Evolutionary conservation across 1,140 invertebrate species (phyloP).

Genomic region (Aphis craccivora): DNA sequence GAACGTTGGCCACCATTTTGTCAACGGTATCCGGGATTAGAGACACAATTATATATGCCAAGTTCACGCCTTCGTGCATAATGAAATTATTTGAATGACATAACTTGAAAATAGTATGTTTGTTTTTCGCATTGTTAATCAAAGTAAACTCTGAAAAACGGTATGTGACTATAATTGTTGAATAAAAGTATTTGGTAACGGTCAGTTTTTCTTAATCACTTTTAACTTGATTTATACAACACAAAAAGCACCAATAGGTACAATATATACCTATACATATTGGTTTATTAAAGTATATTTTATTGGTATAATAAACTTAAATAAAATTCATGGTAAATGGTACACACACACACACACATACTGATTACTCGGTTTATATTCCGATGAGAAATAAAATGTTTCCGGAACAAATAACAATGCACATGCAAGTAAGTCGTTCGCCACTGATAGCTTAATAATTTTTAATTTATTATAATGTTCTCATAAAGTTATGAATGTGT

Average conservation of each 20-base stretch:
- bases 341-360: no score
- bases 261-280: no score
- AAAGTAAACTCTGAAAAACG: background rate
- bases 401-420: background rate
- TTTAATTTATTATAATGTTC: background rate
- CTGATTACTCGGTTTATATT: background rate
- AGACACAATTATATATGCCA: constrained; percentile 59
- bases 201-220: no score
- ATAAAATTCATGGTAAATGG: background rate
- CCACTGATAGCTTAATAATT: background rate
- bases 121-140: constrained; percentile 1
- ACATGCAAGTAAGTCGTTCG: background rate
- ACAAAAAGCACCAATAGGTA: background rate
- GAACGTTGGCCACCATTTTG: constrained; percentile 59
- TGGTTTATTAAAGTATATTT: background rate
- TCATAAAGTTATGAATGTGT: background rate
- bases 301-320: background rate
- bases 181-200: background rate
- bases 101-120: background rate
- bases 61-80: constrained; percentile 61
- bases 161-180: background rate
- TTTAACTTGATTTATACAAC: background rate
- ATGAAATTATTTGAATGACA: constrained; percentile 59
- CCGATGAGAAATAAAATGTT: background rate
- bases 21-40: constrained; percentile 59